These are phyloP conservation scores for Atta cephalotes DNA, from an alignment of 1,140 invertebrate genomes.

Conservation along the genomic window DNA sequence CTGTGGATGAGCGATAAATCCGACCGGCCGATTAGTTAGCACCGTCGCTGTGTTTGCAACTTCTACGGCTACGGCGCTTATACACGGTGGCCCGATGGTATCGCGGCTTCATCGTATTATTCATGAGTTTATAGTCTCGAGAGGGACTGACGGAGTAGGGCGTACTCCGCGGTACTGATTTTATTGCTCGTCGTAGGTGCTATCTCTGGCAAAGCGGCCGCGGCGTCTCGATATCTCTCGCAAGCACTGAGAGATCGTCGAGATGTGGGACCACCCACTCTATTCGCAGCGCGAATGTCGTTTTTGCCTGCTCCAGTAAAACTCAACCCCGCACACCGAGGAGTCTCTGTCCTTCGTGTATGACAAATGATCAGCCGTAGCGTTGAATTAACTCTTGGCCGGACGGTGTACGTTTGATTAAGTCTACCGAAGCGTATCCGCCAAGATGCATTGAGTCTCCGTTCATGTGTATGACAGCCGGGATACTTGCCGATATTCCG, in stretches of 20 bases:
- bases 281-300: slow-evolving; percentile 22
- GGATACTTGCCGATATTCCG: slow-evolving; percentile 35
- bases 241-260: not conserved
- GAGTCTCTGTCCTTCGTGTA: slow-evolving; percentile 52
- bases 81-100: slow-evolving; percentile 48
- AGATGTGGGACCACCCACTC: slow-evolving; percentile 47
- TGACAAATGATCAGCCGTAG: slow-evolving; percentile 69
- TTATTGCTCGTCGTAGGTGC: slow-evolving; percentile 44
- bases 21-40: slow-evolving; percentile 38
- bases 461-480: slow-evolving; percentile 37
- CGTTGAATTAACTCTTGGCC: slow-evolving; percentile 68
- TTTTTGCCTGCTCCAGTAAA: slow-evolving; percentile 48
- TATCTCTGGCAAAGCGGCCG: slow-evolving; percentile 29
- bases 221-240: slow-evolving; percentile 2
- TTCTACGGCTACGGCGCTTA: slow-evolving; percentile 54
- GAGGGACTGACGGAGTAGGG: not conserved
- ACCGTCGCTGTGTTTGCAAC: slow-evolving; percentile 10
- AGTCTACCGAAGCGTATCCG: slow-evolving; percentile 64
- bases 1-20: slow-evolving; percentile 37
- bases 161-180: slow-evolving; percentile 19
- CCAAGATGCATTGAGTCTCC: slow-evolving; percentile 63
- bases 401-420: slow-evolving; percentile 68
- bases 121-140: slow-evolving; percentile 47
- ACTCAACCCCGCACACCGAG: slow-evolving; percentile 19
- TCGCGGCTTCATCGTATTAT: slow-evolving; percentile 56